Conservation (phyloP, 2,888 invertebrate species). For the Hybos culiciformis region DNA sequence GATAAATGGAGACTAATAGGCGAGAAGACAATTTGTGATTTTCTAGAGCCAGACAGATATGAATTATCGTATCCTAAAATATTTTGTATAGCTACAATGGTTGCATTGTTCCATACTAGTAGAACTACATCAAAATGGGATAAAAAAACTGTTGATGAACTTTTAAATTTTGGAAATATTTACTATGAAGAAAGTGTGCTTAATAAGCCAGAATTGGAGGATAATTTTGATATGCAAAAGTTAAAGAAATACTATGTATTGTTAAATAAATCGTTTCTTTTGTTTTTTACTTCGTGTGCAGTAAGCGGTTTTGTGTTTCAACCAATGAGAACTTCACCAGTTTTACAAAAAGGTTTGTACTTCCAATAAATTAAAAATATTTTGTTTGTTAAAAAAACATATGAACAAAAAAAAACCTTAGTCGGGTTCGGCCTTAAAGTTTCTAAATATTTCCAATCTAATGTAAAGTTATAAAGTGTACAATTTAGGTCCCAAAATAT, state of each 20-base stretch:
- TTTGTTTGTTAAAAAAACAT: too few relatives aligned
- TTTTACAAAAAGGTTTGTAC: not conserved
- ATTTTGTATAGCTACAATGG: conserved; percentile 10
- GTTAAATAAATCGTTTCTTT: not conserved
- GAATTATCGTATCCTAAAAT: conserved; percentile 7
- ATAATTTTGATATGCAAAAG: not conserved
- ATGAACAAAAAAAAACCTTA: too few relatives aligned
- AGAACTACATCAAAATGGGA: conserved; percentile 12
- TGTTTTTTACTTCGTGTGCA: not conserved
- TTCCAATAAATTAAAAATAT: not conserved
- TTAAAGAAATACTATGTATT: not conserved
- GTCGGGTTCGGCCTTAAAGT: too few relatives aligned
- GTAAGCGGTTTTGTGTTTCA: not conserved
- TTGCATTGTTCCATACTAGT: conserved; percentile 8
- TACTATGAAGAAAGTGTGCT: not conserved
- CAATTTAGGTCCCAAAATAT: too few relatives aligned
- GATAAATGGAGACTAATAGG: conserved; percentile 34
- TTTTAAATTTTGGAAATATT: conserved; percentile 10
- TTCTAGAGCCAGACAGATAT: conserved; percentile 9
- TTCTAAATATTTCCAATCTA: too few relatives aligned
- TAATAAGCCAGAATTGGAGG: not conserved
- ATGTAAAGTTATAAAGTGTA: too few relatives aligned
- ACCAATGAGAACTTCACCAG: not conserved
- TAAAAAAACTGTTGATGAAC: conserved; percentile 9
- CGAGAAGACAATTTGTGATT: conserved; percentile 20